Percentiles rank a stretch among this genome's conserved stretches.
Conservation (phyloP, 1,140 invertebrate genomes). For the Eupristina koningsbergeri region DNA sequence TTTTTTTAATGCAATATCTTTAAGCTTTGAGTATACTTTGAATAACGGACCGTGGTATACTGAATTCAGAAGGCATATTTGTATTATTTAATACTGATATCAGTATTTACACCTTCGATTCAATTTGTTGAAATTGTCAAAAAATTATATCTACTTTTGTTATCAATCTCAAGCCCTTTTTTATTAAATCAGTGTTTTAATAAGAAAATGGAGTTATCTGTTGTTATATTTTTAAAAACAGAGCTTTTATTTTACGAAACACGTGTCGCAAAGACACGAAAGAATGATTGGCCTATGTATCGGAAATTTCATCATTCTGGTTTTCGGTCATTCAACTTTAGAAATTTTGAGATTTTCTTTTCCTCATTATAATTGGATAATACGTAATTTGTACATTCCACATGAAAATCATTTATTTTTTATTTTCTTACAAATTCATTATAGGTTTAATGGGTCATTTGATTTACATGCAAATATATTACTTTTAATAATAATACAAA, state of each 20-base stretch:
- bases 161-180: slow-evolving; percentile 31
- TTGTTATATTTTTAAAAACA: neutral
- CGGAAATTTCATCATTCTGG: slow-evolving; percentile 35
- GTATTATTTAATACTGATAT: slow-evolving; percentile 55
- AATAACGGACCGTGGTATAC: slow-evolving; percentile 38
- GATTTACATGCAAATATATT: slow-evolving; percentile 22
- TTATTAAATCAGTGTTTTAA: neutral
- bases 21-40: slow-evolving; percentile 58
- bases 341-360: slow-evolving; percentile 53
- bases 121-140: slow-evolving; percentile 70
- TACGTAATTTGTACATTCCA: too few relatives aligned
- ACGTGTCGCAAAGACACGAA: slow-evolving; percentile 26
- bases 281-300: neutral
- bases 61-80: slow-evolving; percentile 42
- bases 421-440: neutral
- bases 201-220: neutral
- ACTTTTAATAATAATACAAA: too few relatives aligned
- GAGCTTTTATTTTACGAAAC: slow-evolving; percentile 13
- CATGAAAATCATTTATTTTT: too few relatives aligned
- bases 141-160: slow-evolving; percentile 58
- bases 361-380: slow-evolving; percentile 41
- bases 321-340: slow-evolving; percentile 57
- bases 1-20: slow-evolving; percentile 65
- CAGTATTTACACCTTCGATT: slow-evolving; percentile 56
- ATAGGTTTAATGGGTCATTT: slow-evolving; percentile 23